Evolutionary conservation across 2,888 invertebrate species (phyloP), one percentile per base, ranked within the genome.

Genomic region (Cryptophagus acutangulus): DNA sequence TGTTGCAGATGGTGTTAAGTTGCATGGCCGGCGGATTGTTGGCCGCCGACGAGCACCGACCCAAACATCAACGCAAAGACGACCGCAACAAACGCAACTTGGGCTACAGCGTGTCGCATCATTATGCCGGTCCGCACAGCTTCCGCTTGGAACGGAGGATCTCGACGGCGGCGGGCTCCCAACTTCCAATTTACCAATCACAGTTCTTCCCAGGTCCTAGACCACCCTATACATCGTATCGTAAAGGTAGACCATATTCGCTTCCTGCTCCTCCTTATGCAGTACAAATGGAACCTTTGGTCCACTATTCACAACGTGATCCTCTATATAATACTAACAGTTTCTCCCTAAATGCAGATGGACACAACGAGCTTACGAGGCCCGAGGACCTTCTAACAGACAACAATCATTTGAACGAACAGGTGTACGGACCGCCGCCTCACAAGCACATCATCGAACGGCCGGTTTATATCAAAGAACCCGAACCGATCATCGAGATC

Each of bases 401-500:
- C 34, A 76, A 76, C 51, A 67, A 67, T 50, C 73, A 74, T 47
- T 58, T 69, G 44, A 65, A 65, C 16, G 73, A 71, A 52, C 69
- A 69, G 45, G 65, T 68, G 38, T 75, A 75, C 39, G 73, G 74
- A 43, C 66, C 64, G 4, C 55, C 55, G 14, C 49, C 47, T 33
- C 51, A 52, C 20, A 59, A 63, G 9, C 59, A 60, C 12, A 61
- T 67, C 12, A 57, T 69, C 16, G 70, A 70, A 40, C 59, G 64
- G 39, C 70, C 66, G 2, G 61, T 69, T 37, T 71, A 69, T 56
- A 75, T 82, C 49, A 83, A 84, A 62, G 84, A 87, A 36, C 89
- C 89, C 0, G 90, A 90, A 61, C 90, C 90, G 3, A 91, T 91
- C 13, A 91, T 91, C 55, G 91, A 91, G 71, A 91, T 91, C 51